These are phyloP conservation scores for Lateolabrax maculatus DNA, from an alignment of 2,797 vertebrate species.

Conservation along the genomic window DNA sequence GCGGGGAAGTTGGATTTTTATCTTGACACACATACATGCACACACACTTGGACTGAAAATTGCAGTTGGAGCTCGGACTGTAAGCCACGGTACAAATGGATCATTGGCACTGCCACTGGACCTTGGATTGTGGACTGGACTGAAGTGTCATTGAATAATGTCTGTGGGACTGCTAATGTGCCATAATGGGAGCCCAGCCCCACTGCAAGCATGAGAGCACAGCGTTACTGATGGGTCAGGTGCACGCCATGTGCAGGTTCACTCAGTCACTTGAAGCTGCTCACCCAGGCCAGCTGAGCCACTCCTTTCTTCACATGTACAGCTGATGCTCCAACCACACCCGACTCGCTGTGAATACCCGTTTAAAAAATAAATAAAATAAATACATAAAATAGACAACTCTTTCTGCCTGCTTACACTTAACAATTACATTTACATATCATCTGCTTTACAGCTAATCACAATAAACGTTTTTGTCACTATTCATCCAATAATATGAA, in stretches of 20 bases:
- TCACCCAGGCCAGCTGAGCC: slow-evolving; percentile 67
- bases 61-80: slow-evolving; percentile 10
- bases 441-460: slow-evolving; percentile 13
- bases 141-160: slow-evolving; percentile 51
- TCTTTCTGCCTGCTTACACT: slow-evolving; percentile 5
- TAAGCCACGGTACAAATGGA: slow-evolving; percentile 30
- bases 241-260: slow-evolving; percentile 54
- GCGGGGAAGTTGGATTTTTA: slow-evolving; percentile 19
- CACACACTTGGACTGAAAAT: background rate
- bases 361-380: background rate
- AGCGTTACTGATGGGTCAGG: slow-evolving; percentile 60
- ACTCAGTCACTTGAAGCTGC: slow-evolving; percentile 58
- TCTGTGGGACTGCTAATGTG: slow-evolving; percentile 30
- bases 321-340: slow-evolving; percentile 64
- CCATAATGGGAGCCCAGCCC: slow-evolving; percentile 10
- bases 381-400: background rate
- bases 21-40: slow-evolving; percentile 13
- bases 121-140: slow-evolving; percentile 32
- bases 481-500: slow-evolving; percentile 3
- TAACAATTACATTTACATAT: slow-evolving; percentile 15
- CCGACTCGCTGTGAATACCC: slow-evolving; percentile 8
- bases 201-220: slow-evolving; percentile 28
- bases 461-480: background rate
- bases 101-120: slow-evolving; percentile 20
- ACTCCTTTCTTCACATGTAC: slow-evolving; percentile 33